Evolutionary conservation across 2,797 vertebrate genomes (phyloP).

Genomic region (Peromyscus aztecus): DNA sequence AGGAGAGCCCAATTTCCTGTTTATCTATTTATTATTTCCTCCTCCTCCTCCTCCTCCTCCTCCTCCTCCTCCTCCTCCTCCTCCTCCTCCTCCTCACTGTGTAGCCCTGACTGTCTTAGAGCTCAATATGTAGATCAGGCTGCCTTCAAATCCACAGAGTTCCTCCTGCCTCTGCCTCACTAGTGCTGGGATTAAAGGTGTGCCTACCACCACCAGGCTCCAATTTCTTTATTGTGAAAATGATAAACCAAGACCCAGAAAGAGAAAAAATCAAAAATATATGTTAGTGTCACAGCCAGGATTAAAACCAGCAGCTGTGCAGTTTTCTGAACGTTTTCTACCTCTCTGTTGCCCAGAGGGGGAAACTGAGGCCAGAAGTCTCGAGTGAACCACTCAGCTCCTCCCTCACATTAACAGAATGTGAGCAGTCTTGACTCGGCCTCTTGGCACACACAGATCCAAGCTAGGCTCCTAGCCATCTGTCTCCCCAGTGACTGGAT

Average conservation of each 20-base stretch:
- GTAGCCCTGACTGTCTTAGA: not conserved
- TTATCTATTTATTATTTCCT: not conserved
- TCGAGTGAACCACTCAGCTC: not conserved
- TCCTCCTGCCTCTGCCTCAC: not conserved
- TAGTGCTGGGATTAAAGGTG: not conserved
- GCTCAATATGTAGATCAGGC: not conserved
- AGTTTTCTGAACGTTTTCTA: not conserved
- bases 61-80: not conserved
- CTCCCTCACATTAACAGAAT: not conserved
- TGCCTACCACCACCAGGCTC: not conserved
- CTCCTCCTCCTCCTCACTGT: not conserved
- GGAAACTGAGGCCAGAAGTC: slow-evolving; percentile 26
- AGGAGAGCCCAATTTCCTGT: not conserved
- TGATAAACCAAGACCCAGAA: slow-evolving; percentile 39
- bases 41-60: too few relatives aligned
- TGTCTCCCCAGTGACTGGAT: not conserved
- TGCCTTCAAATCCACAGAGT: not conserved
- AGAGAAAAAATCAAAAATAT: not conserved
- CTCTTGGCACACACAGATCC: not conserved
- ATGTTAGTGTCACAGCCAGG: not conserved
- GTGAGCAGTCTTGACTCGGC: not conserved
- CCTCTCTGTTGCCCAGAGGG: not conserved
- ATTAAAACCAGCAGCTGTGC: not conserved
- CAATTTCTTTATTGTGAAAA: slow-evolving; percentile 23
- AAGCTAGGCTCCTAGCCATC: not conserved